Evolutionary conservation across 2,797 vertebrate genomes (phyloP).

Genomic region (Cygnus olor): DNA sequence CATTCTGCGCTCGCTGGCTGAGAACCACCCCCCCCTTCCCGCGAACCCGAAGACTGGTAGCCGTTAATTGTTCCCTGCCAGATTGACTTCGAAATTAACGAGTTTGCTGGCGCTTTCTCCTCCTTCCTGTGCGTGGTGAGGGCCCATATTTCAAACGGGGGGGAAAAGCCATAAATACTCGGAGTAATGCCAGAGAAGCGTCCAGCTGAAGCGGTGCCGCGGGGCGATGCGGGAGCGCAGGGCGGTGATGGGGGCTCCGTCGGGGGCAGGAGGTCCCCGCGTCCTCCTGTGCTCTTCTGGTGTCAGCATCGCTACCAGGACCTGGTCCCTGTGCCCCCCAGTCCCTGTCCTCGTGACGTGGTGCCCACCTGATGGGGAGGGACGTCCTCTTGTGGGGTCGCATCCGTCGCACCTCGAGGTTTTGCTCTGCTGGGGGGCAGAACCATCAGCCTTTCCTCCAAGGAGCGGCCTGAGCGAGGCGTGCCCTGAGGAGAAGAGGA

Average conservation of each 20-base stretch:
- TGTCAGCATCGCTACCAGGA: not conserved
- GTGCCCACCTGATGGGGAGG: not conserved
- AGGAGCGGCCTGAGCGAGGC: fast-evolving
- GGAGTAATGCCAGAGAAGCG: slow-evolving; percentile 23
- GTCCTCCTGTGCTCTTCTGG: not conserved
- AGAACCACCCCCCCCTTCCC: slow-evolving; percentile 66
- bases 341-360: not conserved
- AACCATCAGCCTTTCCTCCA: not conserved
- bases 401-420: fast-evolving
- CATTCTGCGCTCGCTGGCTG: slow-evolving; percentile 49
- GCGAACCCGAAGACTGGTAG: slow-evolving; percentile 72
- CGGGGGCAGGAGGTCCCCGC: fast-evolving
- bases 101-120: slow-evolving; percentile 69
- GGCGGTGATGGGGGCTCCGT: not conserved
- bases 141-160: slow-evolving; percentile 54
- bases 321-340: not conserved
- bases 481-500: fast-evolving
- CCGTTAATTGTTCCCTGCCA: slow-evolving; percentile 82
- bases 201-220: slow-evolving; percentile 29
- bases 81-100: slow-evolving; percentile 82
- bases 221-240: fast-evolving
- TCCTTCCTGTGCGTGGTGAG: slow-evolving; percentile 58
- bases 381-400: not conserved
- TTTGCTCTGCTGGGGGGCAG: not conserved
- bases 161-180: slow-evolving; percentile 57